A percentile compares a stretch with the other conserved stretches of the same genome.
Conservation (phyloP, 1,140 invertebrate genomes). For the Chrysomallon squamiferum region DNA sequence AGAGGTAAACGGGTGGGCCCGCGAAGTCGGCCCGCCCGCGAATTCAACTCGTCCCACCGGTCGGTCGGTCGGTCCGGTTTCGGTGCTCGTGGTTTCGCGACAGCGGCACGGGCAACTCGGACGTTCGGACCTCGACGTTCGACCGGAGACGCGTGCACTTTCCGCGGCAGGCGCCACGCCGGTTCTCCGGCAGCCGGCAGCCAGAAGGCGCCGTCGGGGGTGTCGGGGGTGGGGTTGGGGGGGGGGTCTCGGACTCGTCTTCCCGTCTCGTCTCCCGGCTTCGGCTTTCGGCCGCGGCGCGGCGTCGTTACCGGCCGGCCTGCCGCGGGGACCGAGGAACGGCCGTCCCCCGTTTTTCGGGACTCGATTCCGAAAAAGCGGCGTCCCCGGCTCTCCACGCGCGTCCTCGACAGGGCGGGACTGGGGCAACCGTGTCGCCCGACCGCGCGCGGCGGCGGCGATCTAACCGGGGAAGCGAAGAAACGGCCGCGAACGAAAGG, state of each 20-base stretch:
- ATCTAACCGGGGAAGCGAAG: no score
- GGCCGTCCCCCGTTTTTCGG: no score
- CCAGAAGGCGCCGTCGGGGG: neutral
- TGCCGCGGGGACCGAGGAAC: neutral
- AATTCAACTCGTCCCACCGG: constrained; percentile 57
- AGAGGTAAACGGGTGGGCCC: constrained; percentile 75
- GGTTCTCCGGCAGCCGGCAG: neutral
- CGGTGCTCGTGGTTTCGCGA: constrained; percentile 5
- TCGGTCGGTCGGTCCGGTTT: constrained; percentile 64
- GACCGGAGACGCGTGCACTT: constrained; percentile 47
- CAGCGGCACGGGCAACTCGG: neutral
- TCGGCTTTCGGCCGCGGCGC: neutral
- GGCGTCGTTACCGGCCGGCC: neutral
- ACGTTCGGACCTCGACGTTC: neutral
- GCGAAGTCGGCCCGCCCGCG: constrained; percentile 56
- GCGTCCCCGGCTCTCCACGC: constrained; percentile 1
- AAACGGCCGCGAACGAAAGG: constrained; percentile 20
- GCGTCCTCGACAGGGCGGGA: constrained; percentile 7
- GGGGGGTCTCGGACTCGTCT: neutral
- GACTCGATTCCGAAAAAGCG: neutral
- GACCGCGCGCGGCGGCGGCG: neutral
- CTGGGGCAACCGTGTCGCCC: constrained; percentile 16
- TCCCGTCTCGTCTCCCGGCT: no score
- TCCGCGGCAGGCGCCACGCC: neutral
- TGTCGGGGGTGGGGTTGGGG: neutral